phyloP scores from a whole-genome alignment of 2,113 vertebrate species.

The Alces alces region DNA sequence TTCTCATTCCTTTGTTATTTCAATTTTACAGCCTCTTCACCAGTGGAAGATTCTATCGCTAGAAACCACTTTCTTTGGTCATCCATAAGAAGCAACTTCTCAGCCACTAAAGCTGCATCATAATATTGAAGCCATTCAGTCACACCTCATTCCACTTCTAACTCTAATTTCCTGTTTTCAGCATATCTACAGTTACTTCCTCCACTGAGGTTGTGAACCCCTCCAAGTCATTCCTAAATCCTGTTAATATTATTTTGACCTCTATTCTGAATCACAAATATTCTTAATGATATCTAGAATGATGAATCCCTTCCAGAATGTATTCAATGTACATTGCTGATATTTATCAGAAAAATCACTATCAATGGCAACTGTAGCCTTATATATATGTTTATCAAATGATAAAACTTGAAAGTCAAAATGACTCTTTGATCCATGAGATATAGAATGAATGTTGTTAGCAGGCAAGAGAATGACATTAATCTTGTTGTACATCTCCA shows the following conservation, averaged over 20 bases:
- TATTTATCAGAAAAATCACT: neutral
- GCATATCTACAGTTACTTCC: rapidly evolving
- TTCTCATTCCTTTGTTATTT: neutral
- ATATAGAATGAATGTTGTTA: neutral
- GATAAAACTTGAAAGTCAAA: neutral
- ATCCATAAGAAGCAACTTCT: neutral
- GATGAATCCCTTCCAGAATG: neutral
- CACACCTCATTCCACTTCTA: neutral
- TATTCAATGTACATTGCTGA: neutral
- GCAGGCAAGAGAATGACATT: neutral
- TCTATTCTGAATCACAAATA: neutral
- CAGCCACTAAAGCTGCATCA: neutral
- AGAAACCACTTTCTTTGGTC: neutral
- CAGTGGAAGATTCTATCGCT: neutral
- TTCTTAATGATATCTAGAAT: neutral
- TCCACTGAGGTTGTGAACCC: neutral
- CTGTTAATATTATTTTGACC: neutral
- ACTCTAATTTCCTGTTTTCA: neutral
- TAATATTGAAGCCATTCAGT: neutral
- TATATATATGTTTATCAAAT: neutral
- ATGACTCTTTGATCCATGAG: neutral
- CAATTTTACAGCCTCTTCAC: neutral
- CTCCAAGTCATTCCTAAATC: neutral
- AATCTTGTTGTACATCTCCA: neutral
- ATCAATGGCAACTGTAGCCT: neutral